These are phyloP conservation scores for Phenganax subtilis DNA, from an alignment of 92 coral and sea anemone genomes.

Conservation along the genomic window DNA sequence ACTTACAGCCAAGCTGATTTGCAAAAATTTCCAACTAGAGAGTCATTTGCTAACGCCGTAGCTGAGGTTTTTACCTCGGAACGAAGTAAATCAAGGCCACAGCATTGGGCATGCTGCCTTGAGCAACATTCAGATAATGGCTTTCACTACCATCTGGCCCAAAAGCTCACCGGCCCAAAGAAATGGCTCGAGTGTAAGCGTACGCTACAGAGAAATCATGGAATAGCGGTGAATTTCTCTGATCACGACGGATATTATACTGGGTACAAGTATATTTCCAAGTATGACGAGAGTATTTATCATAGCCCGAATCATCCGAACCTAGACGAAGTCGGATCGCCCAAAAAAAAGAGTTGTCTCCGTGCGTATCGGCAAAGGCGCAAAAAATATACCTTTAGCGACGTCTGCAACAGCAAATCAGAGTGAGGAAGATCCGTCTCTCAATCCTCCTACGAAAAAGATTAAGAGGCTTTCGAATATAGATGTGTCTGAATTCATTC, in stretches of 20 bases:
- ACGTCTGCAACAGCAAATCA: neutral
- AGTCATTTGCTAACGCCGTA: conserved; percentile 29
- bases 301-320: conserved; percentile 18
- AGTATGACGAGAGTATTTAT: neutral
- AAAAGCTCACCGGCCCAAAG: conserved; percentile 11
- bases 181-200: conserved; percentile 26
- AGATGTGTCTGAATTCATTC: conserved; percentile 16
- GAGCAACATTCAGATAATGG: conserved; percentile 7
- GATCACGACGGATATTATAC: conserved; percentile 16
- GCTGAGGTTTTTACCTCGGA: neutral
- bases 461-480: conserved; percentile 1
- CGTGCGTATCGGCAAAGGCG: too few species aligned
- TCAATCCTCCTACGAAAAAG: neutral
- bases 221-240: neutral
- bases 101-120: neutral
- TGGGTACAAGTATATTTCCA: conserved; percentile 5
- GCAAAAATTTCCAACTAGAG: conserved; percentile 20
- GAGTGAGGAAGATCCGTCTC: neutral
- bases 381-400: too few species aligned
- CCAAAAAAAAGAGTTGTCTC: neutral
- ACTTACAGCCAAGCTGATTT: conserved; percentile 31
- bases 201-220: neutral
- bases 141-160: conserved; percentile 3
- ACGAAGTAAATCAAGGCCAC: conserved; percentile 2
- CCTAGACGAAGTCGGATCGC: conserved; percentile 12